These are phyloP conservation scores for Sphyrna mokarran DNA, from an alignment of 2,113 vertebrate genomes.

Conservation along the genomic window DNA sequence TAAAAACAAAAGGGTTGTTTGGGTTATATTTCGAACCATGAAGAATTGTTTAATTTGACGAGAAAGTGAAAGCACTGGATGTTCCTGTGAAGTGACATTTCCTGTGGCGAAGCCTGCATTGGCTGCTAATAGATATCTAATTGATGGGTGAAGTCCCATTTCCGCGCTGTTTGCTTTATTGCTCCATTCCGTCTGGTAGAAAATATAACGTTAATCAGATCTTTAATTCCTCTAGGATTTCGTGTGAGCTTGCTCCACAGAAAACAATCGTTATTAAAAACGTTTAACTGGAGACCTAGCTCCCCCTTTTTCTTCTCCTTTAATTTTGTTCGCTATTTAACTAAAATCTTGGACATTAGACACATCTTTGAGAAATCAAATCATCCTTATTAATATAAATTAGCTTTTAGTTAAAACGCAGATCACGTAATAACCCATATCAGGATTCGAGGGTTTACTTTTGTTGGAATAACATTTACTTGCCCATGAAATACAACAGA, in stretches of 20 bases:
- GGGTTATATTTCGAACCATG: conserved; percentile 62
- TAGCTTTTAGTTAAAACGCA: not conserved
- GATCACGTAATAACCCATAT: no score
- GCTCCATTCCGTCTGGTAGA: conserved; percentile 95
- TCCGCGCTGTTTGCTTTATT: conserved; percentile 96
- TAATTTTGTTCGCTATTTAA: not conserved
- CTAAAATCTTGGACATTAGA: not conserved
- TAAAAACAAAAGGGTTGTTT: conserved; percentile 57
- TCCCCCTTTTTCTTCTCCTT: not conserved
- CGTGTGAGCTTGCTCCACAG: conserved; percentile 79
- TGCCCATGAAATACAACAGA: not conserved
- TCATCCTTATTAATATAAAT: not conserved
- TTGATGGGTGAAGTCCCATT: conserved; percentile 96
- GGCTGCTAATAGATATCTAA: conserved; percentile 99
- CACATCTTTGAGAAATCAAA: not conserved
- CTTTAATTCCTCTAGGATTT: conserved; percentile 94
- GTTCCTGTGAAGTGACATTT: conserved; percentile 74
- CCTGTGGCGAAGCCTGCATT: conserved; percentile 88
- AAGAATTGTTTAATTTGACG: conserved; percentile 78
- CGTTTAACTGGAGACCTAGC: conserved; percentile 70
- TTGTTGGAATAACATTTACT: not conserved
- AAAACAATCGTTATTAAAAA: conserved; percentile 93
- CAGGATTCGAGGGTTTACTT: not conserved
- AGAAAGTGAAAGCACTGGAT: conserved; percentile 51
- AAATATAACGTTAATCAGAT: conserved; percentile 98